These are phyloP conservation scores for Nesogale talazaci DNA, from an alignment of 2,113 vertebrate species.

Conservation along the genomic window DNA sequence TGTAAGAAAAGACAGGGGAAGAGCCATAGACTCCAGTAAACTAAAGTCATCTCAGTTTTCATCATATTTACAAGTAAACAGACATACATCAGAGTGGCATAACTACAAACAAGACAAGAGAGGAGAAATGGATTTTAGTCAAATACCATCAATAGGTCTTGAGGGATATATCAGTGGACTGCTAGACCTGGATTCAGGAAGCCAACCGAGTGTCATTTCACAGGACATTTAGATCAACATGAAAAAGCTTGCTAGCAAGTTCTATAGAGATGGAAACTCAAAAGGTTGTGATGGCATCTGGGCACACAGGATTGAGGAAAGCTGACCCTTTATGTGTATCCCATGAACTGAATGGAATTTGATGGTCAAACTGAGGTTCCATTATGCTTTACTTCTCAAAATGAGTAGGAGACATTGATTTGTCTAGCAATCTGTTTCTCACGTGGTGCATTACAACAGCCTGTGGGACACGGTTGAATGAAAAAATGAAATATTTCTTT, in stretches of 20 bases:
- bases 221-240: not conserved
- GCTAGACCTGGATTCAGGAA: not conserved
- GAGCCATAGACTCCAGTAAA: not conserved
- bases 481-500: conserved; percentile 43
- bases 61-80: not conserved
- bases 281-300: not conserved
- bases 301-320: accelerated
- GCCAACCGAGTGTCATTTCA: not conserved
- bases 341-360: not conserved
- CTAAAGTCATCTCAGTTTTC: not conserved
- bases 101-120: not conserved
- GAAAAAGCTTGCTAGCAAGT: not conserved
- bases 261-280: not conserved
- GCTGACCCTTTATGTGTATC: not conserved
- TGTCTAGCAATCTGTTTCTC: conserved; percentile 39
- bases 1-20: not conserved
- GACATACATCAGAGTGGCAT: not conserved
- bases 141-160: not conserved
- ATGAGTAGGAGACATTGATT: not conserved
- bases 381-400: not conserved
- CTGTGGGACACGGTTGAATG: conserved; percentile 16
- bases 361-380: not conserved
- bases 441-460: not conserved
- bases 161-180: not conserved
- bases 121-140: not conserved